A percentile compares a stretch with the other conserved stretches of the same genome.
Evolutionary conservation across 2,797 vertebrate genomes (phyloP).

Genomic region (Enteromius radiatus): DNA sequence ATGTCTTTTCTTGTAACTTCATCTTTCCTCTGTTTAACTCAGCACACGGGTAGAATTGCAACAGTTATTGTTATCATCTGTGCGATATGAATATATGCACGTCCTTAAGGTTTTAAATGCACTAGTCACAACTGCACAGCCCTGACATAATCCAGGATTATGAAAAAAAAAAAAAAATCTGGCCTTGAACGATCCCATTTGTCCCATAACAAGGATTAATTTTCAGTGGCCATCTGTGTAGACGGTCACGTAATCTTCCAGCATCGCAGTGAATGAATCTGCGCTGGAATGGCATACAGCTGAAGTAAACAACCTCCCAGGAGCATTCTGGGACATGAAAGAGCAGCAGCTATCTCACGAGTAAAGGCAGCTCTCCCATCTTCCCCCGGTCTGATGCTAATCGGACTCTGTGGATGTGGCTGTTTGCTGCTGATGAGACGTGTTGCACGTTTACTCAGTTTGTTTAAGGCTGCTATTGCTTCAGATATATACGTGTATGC

Average conservation of each 20-base stretch:
- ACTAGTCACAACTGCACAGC: neutral
- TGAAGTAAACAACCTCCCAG: conserved; percentile 21
- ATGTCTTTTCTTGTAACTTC: neutral
- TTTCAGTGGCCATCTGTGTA: neutral
- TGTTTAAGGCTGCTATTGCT: neutral
- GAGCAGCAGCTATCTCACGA: conserved; percentile 16
- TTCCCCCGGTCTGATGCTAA: neutral
- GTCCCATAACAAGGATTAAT: conserved; percentile 7
- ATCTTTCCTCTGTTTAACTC: conserved; percentile 6
- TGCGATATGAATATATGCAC: neutral
- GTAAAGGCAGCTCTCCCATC: conserved; percentile 1
- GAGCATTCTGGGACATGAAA: conserved; percentile 33
- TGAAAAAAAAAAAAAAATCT: neutral
- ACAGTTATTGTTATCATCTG: neutral
- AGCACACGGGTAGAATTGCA: neutral
- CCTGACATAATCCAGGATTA: conserved; percentile 37
- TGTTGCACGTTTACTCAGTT: neutral
- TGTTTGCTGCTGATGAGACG: neutral
- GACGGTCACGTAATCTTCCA: conserved; percentile 9
- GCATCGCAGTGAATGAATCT: neutral
- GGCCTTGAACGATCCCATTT: neutral
- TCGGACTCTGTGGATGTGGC: neutral
- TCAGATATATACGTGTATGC: neutral
- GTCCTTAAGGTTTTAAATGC: conserved; percentile 14
- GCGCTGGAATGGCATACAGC: neutral